Conservation (phyloP, 2,888 invertebrate genomes). For the Cephus sareptanus region DNA sequence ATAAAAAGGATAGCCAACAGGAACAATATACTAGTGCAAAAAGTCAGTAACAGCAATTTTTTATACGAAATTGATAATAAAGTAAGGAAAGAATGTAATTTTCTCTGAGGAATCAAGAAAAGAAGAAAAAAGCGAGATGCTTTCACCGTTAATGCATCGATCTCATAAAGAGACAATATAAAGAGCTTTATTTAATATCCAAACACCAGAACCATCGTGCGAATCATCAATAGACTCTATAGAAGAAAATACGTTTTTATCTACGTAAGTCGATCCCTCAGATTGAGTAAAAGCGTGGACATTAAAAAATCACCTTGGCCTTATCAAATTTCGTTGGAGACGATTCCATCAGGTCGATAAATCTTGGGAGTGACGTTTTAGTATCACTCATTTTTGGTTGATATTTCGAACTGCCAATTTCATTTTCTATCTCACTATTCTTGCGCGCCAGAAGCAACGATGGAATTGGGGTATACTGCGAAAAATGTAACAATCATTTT, state of each 20-base stretch:
- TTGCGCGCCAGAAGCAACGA: conserved; percentile 32
- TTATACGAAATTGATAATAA: neutral
- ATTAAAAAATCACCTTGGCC: conserved; percentile 29
- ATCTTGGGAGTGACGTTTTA: conserved; percentile 16
- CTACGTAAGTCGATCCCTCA: neutral
- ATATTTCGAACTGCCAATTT: conserved; percentile 19
- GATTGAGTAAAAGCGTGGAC: neutral
- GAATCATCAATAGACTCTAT: neutral
- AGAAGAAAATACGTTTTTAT: neutral
- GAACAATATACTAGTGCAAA: neutral
- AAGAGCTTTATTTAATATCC: neutral
- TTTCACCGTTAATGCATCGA: neutral
- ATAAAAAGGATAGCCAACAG: neutral
- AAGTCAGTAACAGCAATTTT: neutral
- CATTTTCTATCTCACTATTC: conserved; percentile 30
- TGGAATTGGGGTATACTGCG: conserved; percentile 42
- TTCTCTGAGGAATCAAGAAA: neutral
- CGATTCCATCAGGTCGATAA: conserved; percentile 12
- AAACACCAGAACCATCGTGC: neutral
- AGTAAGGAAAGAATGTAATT: neutral
- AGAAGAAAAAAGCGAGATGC: neutral
- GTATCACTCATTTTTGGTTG: conserved; percentile 13
- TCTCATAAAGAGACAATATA: neutral
- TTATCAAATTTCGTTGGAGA: conserved; percentile 29
- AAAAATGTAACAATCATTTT: conserved; percentile 7